Evolutionary conservation across 1,140 invertebrate genomes (phyloP).

Genomic region (Cotesia glomerata): DNA sequence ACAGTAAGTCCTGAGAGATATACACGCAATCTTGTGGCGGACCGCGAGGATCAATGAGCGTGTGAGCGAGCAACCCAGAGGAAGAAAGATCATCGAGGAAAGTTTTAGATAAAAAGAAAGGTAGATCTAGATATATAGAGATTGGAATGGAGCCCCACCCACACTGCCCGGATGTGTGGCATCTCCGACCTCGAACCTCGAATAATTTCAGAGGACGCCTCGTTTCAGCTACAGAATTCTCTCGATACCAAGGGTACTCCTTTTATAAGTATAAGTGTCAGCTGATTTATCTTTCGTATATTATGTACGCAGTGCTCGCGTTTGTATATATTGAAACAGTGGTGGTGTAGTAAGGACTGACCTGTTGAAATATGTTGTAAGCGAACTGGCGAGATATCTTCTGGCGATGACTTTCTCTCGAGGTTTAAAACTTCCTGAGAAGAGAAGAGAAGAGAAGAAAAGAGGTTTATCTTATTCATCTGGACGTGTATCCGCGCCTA

Average conservation of each 20-base stretch:
- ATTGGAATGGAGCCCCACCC: neutral
- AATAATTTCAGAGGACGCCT: neutral
- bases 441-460: neutral
- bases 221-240: too few species aligned
- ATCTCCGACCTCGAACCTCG: constrained; percentile 7
- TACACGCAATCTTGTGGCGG: constrained; percentile 12
- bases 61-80: neutral
- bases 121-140: neutral
- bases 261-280: neutral
- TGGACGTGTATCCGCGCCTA: neutral
- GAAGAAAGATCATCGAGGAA: neutral
- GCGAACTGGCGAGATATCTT: constrained; percentile 10
- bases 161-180: constrained; percentile 2
- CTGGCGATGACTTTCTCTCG: constrained; percentile 21
- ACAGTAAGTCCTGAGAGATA: neutral
- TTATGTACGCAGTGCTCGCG: neutral
- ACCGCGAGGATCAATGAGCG: constrained; percentile 5
- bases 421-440: neutral
- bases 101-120: neutral
- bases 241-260: too few species aligned
- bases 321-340: neutral
- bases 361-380: constrained; percentile 11
- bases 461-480: constrained; percentile 18
- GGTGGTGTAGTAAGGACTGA: neutral
- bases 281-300: constrained; percentile 2